These are phyloP conservation scores for Drosophila parvula DNA, from an alignment of 1,140 invertebrate genomes.

Conservation along the genomic window DNA sequence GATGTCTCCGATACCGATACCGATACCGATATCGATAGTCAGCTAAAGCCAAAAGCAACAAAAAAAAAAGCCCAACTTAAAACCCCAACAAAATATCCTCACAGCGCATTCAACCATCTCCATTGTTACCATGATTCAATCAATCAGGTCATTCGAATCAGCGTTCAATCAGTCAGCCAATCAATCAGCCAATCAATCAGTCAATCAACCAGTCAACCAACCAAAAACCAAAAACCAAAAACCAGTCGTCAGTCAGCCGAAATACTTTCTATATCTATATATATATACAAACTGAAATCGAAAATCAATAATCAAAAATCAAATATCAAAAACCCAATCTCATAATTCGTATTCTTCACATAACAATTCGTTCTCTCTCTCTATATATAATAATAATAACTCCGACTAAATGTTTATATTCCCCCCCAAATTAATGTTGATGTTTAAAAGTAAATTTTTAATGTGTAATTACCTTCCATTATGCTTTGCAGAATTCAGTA, in stretches of 20 bases:
- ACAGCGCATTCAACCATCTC: constrained; percentile 47
- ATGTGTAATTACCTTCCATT: constrained; percentile 83
- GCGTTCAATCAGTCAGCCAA: constrained; percentile 19
- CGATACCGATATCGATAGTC: constrained; percentile 20
- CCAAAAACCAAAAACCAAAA: constrained; percentile 33
- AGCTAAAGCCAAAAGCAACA: constrained; percentile 7
- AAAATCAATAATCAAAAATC: constrained; percentile 19
- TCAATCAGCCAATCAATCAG: constrained; percentile 17
- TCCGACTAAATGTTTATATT: constrained; percentile 70
- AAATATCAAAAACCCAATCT: constrained; percentile 31
- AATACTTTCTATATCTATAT: constrained; percentile 25
- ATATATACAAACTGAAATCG: constrained; percentile 25
- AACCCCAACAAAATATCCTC: constrained; percentile 31
- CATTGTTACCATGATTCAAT: constrained; percentile 56
- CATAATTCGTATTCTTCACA: constrained; percentile 71
- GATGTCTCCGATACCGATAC: constrained; percentile 16
- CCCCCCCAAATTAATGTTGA: constrained; percentile 62
- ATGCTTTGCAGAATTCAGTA: constrained; percentile 84
- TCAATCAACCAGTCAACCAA: constrained; percentile 48
- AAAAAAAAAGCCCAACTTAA: background rate
- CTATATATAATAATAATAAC: constrained; percentile 45
- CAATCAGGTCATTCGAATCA: constrained; percentile 35
- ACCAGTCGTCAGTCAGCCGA: constrained; percentile 46
- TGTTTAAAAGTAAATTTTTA: constrained; percentile 79
- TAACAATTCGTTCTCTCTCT: constrained; percentile 51